These are phyloP conservation scores for Trichoplusia ni DNA, from an alignment of 1,140 invertebrate genomes.

Conservation along the genomic window DNA sequence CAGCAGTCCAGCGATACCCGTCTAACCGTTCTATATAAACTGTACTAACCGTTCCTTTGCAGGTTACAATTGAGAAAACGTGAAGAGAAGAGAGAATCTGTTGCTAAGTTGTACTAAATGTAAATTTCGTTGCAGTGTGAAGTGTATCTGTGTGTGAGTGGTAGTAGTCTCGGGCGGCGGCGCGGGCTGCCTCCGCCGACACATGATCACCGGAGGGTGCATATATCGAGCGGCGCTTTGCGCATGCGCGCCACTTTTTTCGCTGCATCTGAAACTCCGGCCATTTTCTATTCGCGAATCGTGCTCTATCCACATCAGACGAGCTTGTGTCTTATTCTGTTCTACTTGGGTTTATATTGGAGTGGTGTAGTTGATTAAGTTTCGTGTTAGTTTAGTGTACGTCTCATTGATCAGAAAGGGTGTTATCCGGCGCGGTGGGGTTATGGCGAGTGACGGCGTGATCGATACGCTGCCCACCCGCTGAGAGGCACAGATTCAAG, in stretches of 20 bases:
- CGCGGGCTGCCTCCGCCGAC: too few species aligned
- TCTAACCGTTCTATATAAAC: constrained; percentile 24
- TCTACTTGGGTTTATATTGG: not conserved
- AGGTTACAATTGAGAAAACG: constrained; percentile 29
- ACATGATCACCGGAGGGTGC: constrained; percentile 57
- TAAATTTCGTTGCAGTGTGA: not conserved
- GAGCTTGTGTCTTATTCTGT: constrained; percentile 4
- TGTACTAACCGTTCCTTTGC: constrained; percentile 26
- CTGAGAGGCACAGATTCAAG: too few species aligned
- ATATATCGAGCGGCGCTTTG: constrained; percentile 68
- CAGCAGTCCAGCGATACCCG: not conserved
- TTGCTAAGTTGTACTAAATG: not conserved
- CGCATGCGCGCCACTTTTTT: constrained; percentile 71
- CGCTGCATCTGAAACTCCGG: constrained; percentile 57
- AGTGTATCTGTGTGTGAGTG: constrained; percentile 18
- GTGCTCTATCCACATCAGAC: constrained; percentile 8
- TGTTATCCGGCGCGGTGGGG: not conserved
- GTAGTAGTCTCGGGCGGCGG: too few species aligned
- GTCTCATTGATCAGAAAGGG: constrained; percentile 17
- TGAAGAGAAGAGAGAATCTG: constrained; percentile 28
- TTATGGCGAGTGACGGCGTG: not conserved
- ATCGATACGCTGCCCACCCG: too few species aligned
- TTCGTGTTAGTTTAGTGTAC: constrained; percentile 1
- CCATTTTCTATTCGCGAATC: constrained; percentile 61
- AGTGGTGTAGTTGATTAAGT: not conserved